A percentile compares a stretch with the other conserved stretches of the same genome.
These are phyloP conservation scores for Synanthedon formicaeformis DNA, from an alignment of 2,888 invertebrate genomes.

Conservation along the genomic window DNA sequence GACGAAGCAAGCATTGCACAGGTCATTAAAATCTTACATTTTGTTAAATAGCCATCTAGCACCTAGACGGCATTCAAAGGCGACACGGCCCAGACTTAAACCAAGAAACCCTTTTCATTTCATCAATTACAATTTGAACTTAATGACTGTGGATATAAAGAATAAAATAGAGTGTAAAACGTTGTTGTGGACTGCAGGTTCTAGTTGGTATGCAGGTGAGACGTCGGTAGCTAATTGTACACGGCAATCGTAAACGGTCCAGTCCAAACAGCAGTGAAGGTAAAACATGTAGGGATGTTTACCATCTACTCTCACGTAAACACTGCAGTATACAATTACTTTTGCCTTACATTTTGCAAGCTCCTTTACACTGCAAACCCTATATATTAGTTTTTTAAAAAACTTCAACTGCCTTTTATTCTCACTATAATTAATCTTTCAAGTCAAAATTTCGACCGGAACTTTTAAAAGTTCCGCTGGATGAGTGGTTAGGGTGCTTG, in stretches of 20 bases:
- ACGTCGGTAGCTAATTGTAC: conserved; percentile 58
- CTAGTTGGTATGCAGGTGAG: conserved; percentile 38
- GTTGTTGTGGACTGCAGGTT: conserved; percentile 1
- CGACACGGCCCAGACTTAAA: conserved; percentile 19
- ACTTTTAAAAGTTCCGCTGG: too few relatives aligned
- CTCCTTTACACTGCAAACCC: neutral
- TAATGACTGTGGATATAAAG: too few relatives aligned
- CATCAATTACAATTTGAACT: too few relatives aligned
- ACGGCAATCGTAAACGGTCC: conserved; percentile 49
- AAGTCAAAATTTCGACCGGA: too few relatives aligned
- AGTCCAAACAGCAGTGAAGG: conserved; percentile 46
- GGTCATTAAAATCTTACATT: conserved; percentile 21
- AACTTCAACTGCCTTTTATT: too few relatives aligned
- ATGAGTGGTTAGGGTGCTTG: too few relatives aligned
- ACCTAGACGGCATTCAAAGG: conserved; percentile 28
- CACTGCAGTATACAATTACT: conserved; percentile 47
- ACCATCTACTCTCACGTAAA: conserved; percentile 62
- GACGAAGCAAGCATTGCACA: conserved; percentile 6
- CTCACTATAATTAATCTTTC: too few relatives aligned
- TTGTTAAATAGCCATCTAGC: conserved; percentile 15
- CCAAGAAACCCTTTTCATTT: conserved; percentile 3
- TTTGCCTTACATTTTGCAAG: conserved; percentile 4
- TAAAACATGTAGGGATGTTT: conserved; percentile 56
- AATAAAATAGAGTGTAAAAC: neutral
- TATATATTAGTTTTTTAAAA: too few relatives aligned